A percentile compares a stretch with the other conserved stretches of the same genome.
phyloP scores from a whole-genome alignment of 64 coral and sea anemone genomes.

The Montipora capricornis region DNA sequence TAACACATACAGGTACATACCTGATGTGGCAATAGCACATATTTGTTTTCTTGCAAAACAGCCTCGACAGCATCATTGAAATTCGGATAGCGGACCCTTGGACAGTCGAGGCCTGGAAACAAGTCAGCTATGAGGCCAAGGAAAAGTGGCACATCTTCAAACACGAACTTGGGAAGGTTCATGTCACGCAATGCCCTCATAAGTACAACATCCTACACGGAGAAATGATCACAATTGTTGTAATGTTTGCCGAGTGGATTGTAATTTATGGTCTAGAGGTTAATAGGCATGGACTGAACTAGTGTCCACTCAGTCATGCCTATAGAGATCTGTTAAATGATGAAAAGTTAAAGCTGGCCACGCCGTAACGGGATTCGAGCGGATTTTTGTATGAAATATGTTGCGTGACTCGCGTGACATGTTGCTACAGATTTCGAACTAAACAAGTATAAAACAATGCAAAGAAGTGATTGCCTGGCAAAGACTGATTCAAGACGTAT shows the following conservation, averaged over 20 bases:
- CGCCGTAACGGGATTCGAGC: too few species aligned
- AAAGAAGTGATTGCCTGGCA: too few species aligned
- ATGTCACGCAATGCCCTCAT: slow-evolving; percentile 99
- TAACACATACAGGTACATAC: slow-evolving; percentile 23
- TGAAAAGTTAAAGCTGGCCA: too few species aligned
- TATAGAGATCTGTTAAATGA: too few species aligned
- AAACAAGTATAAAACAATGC: too few species aligned
- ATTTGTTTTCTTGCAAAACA: slow-evolving; percentile 89
- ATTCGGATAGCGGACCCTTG: slow-evolving; percentile 97
- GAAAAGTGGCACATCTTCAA: slow-evolving; percentile 98
- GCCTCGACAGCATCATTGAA: slow-evolving; percentile 98
- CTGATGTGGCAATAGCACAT: slow-evolving; percentile 91
- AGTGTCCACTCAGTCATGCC: too few species aligned
- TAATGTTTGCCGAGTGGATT: neutral
- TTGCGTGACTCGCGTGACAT: too few species aligned
- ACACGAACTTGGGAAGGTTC: slow-evolving; percentile 99
- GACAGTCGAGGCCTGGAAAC: slow-evolving; percentile 97
- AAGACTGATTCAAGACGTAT: too few species aligned
- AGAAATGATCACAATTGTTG: neutral
- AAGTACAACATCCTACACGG: slow-evolving; percentile 88
- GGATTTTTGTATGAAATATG: too few species aligned
- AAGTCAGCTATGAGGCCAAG: slow-evolving; percentile 98
- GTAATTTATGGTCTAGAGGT: too few species aligned
- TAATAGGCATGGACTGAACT: too few species aligned
- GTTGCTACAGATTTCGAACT: too few species aligned